Evolutionary conservation across 2,113 vertebrate genomes (phyloP), one percentile per base, ranked within the genome.

Genomic region (Cyrtonyx montezumae): DNA sequence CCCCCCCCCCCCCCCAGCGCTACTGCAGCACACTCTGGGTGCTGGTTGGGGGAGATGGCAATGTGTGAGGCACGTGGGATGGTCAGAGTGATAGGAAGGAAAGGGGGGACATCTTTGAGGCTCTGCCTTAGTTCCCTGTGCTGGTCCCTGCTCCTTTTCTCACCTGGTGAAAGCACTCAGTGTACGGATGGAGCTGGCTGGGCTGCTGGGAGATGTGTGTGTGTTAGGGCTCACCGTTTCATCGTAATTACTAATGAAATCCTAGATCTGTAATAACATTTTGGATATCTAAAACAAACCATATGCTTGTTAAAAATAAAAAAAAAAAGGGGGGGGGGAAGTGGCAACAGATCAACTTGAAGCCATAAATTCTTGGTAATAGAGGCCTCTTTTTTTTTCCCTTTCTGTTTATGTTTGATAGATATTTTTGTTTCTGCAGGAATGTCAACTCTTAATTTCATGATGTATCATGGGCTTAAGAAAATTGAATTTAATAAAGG

Each of bases 401-500:
- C 69, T 86, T 94, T 81, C 97, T 97, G 94, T 97, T 98, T 98
- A 97, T 97, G 96, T 97, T 97, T 98, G 98, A 98, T 98, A 98
- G 97, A 98, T 98, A 98, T 97, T 98, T 98, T 98, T 98, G 96
- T 98, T 98, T 98, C 98, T 96, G 91, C 97, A 97, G 97, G 98
- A 98, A 98, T 98, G 98, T 98, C 97, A 98, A 96, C 97, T 97
- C 97, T 96, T 98, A 98, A 98, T 98, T 98, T 98, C 97, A 98
- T 98, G 98, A 98, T 98, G 96, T 98, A 97, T 98, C 97, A 93
- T 96, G 96, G 97, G 97, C 96, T 98, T 98, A 97, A 97, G 97
- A 98, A 98, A 98, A 98, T 98, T 98, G 97, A 98, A 98, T 98
- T 98, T 97, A 98, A 98, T 98, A 98, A 98, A 98, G 97, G 97